A percentile compares a stretch with the other conserved stretches of the same genome.
Evolutionary conservation across 2,113 vertebrate species (phyloP).

Genomic region (Triplophysa siluroides): DNA sequence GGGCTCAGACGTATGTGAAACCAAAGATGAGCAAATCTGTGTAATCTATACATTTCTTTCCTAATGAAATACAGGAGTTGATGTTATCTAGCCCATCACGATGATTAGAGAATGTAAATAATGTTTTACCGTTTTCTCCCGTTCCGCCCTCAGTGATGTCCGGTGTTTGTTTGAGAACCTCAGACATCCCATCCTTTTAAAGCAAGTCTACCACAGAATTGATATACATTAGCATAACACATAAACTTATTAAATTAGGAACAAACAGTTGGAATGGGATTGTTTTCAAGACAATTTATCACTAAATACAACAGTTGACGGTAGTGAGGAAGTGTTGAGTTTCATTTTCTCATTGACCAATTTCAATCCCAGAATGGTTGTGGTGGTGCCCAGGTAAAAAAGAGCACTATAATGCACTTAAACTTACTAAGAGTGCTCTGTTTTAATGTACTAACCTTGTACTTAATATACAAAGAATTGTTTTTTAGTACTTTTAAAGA

Average conservation of each 20-base stretch:
- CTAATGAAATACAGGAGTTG: neutral
- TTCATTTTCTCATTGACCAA: too few relatives aligned
- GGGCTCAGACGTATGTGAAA: neutral
- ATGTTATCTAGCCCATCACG: neutral
- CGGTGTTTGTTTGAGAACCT: neutral
- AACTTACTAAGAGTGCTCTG: too few relatives aligned
- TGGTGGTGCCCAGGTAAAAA: too few relatives aligned
- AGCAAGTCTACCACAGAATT: neutral
- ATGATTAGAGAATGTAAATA: neutral
- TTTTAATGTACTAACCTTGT: too few relatives aligned
- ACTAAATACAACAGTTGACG: neutral
- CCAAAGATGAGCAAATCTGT: neutral
- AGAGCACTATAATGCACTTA: too few relatives aligned
- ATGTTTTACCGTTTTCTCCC: neutral
- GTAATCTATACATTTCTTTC: neutral
- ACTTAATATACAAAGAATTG: too few relatives aligned
- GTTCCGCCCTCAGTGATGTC: neutral
- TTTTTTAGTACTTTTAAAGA: too few relatives aligned
- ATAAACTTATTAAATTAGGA: neutral
- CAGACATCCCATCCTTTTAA: neutral
- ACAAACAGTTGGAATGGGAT: constrained; percentile 3
- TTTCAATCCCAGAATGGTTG: too few relatives aligned
- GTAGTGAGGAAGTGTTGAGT: too few relatives aligned
- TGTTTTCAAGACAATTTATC: constrained; percentile 20
- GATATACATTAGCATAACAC: neutral